A percentile compares a stretch with the other conserved stretches of the same genome.
These are phyloP conservation scores for Eupithecia centaureata DNA, from an alignment of 2,888 invertebrate species.

Conservation along the genomic window DNA sequence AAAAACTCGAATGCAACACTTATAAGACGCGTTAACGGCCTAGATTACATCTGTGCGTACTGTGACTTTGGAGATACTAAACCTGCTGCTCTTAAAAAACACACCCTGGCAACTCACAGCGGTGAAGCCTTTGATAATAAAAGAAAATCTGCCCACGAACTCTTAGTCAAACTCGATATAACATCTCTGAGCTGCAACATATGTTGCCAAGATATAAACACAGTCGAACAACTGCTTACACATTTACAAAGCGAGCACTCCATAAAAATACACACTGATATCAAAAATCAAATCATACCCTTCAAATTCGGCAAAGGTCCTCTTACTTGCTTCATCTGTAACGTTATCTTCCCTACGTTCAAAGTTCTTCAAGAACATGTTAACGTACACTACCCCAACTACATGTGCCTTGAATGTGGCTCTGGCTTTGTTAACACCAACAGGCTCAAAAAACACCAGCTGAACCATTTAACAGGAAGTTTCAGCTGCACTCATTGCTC, in stretches of 20 bases:
- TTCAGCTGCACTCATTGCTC: slow-evolving; percentile 75
- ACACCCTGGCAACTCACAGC: slow-evolving; percentile 40
- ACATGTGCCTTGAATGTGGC: slow-evolving; percentile 70
- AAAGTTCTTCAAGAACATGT: slow-evolving; percentile 73
- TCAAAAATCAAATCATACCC: slow-evolving; percentile 70
- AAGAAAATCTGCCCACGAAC: slow-evolving; percentile 22
- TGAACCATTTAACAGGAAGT: slow-evolving; percentile 44
- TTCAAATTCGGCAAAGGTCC: slow-evolving; percentile 63
- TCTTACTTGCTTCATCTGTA: slow-evolving; percentile 67
- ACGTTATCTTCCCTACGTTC: slow-evolving; percentile 68
- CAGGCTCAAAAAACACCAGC: slow-evolving; percentile 64
- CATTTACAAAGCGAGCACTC: slow-evolving; percentile 63
- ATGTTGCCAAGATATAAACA: slow-evolving; percentile 58
- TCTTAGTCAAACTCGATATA: slow-evolving; percentile 35
- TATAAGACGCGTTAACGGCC: slow-evolving; percentile 30
- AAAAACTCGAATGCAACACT: slow-evolving; percentile 43
- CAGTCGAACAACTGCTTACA: slow-evolving; percentile 57
- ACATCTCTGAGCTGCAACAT: slow-evolving; percentile 50
- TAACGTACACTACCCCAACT: slow-evolving; percentile 73
- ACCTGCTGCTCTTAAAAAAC: slow-evolving; percentile 37
- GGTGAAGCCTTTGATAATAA: slow-evolving; percentile 21
- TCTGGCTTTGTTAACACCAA: slow-evolving; percentile 63
- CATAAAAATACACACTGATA: slow-evolving; percentile 60
- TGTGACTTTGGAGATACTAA: slow-evolving; percentile 34
- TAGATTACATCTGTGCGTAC: slow-evolving; percentile 42